A percentile compares a stretch with the other conserved stretches of the same genome.
phyloP scores from a whole-genome alignment of 92 coral and sea anemone species.

The Scolanthus callimorphus region DNA sequence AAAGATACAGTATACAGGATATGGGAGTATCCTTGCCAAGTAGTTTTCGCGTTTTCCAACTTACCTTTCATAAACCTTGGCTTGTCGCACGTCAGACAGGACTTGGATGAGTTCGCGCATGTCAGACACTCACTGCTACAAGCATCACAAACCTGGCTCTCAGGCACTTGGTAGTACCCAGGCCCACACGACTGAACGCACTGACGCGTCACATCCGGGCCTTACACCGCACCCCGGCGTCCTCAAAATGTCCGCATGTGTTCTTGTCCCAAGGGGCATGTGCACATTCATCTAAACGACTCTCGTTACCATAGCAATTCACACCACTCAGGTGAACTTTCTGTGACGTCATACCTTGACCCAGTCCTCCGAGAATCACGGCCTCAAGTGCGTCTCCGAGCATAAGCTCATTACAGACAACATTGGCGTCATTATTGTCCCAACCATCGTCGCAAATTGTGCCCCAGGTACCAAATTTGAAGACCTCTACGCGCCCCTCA shows the following conservation, averaged over 20 bases:
- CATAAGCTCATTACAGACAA: constrained; percentile 76
- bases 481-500: constrained; percentile 81
- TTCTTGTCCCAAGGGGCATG: constrained; percentile 81
- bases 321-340: constrained; percentile 61
- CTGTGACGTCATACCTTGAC: constrained; percentile 42
- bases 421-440: constrained; percentile 72
- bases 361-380: constrained; percentile 48
- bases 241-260: constrained; percentile 92
- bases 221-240: constrained; percentile 90
- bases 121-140: constrained; percentile 72
- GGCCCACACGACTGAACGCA: constrained; percentile 73
- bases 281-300: constrained; percentile 51
- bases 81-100: constrained; percentile 64
- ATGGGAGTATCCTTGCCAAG: no score
- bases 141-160: constrained; percentile 41
- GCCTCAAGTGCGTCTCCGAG: constrained; percentile 69
- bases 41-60: background rate
- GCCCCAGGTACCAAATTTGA: constrained; percentile 64
- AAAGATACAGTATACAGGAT: no score
- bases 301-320: constrained; percentile 66
- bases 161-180: constrained; percentile 55
- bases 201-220: constrained; percentile 78
- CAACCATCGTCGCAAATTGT: constrained; percentile 82
- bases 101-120: constrained; percentile 43
- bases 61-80: constrained; percentile 71